Evolutionary conservation across 2,113 vertebrate genomes (phyloP).

Genomic region (Rhombomys opimus): DNA sequence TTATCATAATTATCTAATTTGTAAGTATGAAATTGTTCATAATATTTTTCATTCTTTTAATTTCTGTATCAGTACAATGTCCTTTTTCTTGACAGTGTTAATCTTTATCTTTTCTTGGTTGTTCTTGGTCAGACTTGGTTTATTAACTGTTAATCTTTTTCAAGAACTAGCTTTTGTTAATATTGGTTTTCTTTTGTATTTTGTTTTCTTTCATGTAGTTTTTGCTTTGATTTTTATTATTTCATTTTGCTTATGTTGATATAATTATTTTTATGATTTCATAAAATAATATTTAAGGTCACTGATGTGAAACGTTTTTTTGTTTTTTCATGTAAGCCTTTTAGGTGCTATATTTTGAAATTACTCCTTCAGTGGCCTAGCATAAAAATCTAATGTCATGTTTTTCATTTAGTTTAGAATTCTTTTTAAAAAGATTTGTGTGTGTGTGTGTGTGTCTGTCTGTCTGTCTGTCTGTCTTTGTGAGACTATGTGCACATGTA

Average conservation of each 20-base stretch:
- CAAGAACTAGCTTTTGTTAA: neutral
- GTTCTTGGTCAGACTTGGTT: neutral
- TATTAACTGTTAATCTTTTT: conserved; percentile 20
- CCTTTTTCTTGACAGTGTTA: neutral
- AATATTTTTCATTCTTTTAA: neutral
- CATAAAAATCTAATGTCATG: neutral
- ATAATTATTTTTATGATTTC: conserved; percentile 14
- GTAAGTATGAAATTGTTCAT: neutral
- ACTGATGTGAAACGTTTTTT: neutral
- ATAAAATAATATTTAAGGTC: neutral
- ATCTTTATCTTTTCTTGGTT: neutral
- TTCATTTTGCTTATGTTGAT: conserved; percentile 7
- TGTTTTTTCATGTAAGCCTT: neutral
- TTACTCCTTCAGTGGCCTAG: neutral
- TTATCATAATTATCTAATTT: neutral
- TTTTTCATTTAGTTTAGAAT: neutral
- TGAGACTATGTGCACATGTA: neutral
- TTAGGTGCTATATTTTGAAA: neutral
- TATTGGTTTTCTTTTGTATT: neutral
- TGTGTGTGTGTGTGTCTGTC: neutral
- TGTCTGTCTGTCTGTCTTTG: neutral
- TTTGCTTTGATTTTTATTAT: conserved; percentile 21
- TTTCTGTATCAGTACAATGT: neutral
- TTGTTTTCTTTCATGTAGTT: neutral
- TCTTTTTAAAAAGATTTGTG: neutral